phyloP scores from a whole-genome alignment of 2,113 vertebrate genomes.

The Natator depressus region DNA sequence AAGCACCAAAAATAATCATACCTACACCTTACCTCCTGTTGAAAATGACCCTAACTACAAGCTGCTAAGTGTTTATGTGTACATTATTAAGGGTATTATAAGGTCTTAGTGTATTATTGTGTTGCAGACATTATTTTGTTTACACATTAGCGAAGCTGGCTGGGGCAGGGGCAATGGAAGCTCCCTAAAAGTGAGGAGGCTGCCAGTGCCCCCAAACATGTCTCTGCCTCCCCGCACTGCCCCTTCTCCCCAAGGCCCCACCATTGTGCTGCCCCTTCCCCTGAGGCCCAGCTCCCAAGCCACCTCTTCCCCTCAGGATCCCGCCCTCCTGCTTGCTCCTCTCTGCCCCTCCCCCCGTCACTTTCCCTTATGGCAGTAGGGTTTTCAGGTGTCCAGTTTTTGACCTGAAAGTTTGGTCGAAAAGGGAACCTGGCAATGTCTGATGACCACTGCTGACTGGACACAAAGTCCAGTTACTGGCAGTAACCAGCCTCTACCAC shows the following conservation, averaged over 20 bases:
- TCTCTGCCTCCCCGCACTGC: no score
- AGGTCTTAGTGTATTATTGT: neutral
- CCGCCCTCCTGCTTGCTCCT: no score
- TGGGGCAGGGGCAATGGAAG: neutral
- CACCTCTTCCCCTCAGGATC: no score
- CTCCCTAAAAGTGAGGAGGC: no score
- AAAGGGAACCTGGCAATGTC: neutral
- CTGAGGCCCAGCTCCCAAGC: no score
- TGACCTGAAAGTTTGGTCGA: no score
- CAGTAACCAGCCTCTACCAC: no score
- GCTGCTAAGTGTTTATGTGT: neutral
- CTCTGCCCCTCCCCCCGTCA: no score
- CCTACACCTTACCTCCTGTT: neutral
- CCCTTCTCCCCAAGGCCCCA: no score
- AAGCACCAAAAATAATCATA: neutral
- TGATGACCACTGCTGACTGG: neutral
- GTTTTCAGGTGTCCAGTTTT: neutral
- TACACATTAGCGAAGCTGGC: neutral
- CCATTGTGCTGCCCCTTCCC: no score
- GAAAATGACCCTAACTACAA: neutral
- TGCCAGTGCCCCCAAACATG: no score
- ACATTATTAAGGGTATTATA: neutral
- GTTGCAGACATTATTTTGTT: neutral
- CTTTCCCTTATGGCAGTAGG: neutral
- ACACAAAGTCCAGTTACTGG: no score